Conservation (phyloP, 2,113 vertebrate genomes). For the Barbus barbus region DNA sequence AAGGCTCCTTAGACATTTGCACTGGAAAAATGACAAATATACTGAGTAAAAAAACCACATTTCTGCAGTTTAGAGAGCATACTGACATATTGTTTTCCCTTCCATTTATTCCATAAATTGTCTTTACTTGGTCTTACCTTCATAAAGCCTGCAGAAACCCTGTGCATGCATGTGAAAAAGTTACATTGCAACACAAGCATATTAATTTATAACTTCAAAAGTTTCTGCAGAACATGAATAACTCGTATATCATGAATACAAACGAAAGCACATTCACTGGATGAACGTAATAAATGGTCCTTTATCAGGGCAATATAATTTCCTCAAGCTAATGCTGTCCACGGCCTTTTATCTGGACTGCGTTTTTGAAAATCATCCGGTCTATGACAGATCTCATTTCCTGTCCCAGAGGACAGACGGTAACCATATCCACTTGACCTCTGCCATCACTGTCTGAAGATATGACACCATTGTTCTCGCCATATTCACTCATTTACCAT, state of each 20-base stretch:
- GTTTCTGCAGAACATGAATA: not conserved
- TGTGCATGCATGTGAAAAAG: no score
- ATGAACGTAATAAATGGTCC: conserved; percentile 23
- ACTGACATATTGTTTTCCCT: no score
- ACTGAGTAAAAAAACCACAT: no score
- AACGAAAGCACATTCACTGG: not conserved
- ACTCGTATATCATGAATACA: not conserved
- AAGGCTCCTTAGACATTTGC: no score
- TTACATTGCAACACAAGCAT: not conserved
- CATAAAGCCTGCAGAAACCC: no score
- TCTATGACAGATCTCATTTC: conserved; percentile 58
- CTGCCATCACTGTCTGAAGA: conserved; percentile 43
- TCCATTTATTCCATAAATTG: no score
- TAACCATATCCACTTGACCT: conserved; percentile 52
- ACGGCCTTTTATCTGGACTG: conserved; percentile 26
- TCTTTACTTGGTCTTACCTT: no score
- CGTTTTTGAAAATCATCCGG: conserved; percentile 49
- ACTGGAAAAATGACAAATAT: no score
- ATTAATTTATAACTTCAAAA: not conserved
- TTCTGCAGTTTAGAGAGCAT: no score
- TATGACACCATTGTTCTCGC: conserved; percentile 58
- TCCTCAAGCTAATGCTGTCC: not conserved
- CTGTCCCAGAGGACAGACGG: conserved; percentile 52
- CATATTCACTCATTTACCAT: conserved; percentile 55
- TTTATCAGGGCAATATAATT: not conserved